Base-by-base conservation (phyloP, 2,888 invertebrate species). In the Flabesymbios commensalis region DNA sequence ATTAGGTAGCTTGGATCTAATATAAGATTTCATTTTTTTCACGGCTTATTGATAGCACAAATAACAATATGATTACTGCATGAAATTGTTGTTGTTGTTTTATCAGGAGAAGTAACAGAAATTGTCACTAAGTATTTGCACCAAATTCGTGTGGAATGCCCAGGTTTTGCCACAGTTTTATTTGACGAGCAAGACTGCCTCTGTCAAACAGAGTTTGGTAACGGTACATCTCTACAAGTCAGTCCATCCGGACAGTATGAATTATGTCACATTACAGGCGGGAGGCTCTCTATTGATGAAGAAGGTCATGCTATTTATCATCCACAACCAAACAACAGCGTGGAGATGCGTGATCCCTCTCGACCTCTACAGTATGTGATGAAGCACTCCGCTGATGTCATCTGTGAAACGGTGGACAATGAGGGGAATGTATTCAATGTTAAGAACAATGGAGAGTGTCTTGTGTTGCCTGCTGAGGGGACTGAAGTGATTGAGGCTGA, bases 91-190 rank as follows among this genome's bases (percentile, higher is more conserved):
- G n/a, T n/a, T n/a, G n/a, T n/a, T n/a, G n/a, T n/a, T n/a, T n/a
- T n/a, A n/a, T n/a, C n/a, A n/a, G n/a, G n/a, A n/a, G n/a, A n/a
- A n/a, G n/a, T n/a, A n/a, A n/a, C n/a, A n/a, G n/a, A n/a, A n/a
- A n/a, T n/a, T n/a, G 24, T 26, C 17, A 63, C 64, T 0, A 68
- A 71, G 57, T 71, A 72, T 3, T 66, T 77, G 24, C 75, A 77
- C 68, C 78, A 78, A 71, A 75, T 80, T 31, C 76, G 75, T 62
- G 75, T 82, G 17, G 82, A 82, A 65, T 81, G 81, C 67, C 79
- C 79, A 10, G 78, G 78, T 10, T 82, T 74, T 70, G 80, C 81
- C 41, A 80, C 81, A 10, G 74, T 80, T 26, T 77, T 78, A 69
- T 81, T 81, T 66, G 79, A 82, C 67, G 73, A 73, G 54, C 64